phyloP scores from a whole-genome alignment of 1,140 invertebrate species.

The Theocolax elegans region DNA sequence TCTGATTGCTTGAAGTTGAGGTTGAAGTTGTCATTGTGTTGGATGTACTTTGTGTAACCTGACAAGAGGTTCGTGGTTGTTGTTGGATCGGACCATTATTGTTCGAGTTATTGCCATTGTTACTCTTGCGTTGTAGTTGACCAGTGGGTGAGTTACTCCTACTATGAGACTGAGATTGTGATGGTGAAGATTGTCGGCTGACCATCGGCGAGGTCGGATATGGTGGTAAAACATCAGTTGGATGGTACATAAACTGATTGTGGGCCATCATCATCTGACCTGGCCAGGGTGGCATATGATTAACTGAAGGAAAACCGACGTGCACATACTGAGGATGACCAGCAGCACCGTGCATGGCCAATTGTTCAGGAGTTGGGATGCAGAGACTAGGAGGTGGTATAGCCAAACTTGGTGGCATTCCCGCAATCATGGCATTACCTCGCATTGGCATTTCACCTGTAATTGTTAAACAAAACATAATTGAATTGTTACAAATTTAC shows the following conservation, averaged over 20 bases:
- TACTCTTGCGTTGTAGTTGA: constrained; percentile 41
- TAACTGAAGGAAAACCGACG: constrained; percentile 62
- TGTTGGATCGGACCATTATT: constrained; percentile 38
- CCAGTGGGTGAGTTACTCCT: constrained; percentile 62
- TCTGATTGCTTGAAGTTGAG: constrained; percentile 52
- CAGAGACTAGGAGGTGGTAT: constrained; percentile 62
- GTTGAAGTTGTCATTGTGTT: constrained; percentile 54
- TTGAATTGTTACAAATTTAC: not conserved
- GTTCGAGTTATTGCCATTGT: constrained; percentile 41
- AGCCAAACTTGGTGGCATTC: constrained; percentile 59
- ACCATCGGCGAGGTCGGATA: constrained; percentile 66
- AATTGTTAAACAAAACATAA: not conserved
- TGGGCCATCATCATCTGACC: constrained; percentile 58
- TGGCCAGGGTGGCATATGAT: constrained; percentile 61
- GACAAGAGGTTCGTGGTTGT: constrained; percentile 53
- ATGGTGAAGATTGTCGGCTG: constrained; percentile 67
- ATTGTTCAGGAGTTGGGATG: constrained; percentile 61
- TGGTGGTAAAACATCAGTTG: constrained; percentile 56
- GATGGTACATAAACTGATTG: constrained; percentile 64
- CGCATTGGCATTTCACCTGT: constrained; percentile 24
- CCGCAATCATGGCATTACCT: constrained; percentile 46
- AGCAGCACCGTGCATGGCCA: constrained; percentile 54
- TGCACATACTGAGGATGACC: constrained; percentile 60
- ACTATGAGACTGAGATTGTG: constrained; percentile 65
- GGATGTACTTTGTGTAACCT: constrained; percentile 51